Evolutionary conservation across 2,888 invertebrate genomes (phyloP).

Genomic region (Mythimna ferrago): DNA sequence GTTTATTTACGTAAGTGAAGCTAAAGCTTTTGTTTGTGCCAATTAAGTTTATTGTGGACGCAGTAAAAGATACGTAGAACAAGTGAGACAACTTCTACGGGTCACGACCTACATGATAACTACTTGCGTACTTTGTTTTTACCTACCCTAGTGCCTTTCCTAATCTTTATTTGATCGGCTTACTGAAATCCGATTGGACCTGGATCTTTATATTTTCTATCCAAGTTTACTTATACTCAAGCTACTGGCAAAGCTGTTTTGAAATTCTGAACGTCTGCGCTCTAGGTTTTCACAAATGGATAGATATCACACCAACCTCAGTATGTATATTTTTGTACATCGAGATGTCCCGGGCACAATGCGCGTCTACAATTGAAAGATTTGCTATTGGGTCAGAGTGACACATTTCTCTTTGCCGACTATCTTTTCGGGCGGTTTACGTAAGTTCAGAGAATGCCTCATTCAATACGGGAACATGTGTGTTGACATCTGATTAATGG

Average conservation of each 20-base stretch:
- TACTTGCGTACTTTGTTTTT: conserved; percentile 52
- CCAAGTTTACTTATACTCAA: conserved; percentile 9
- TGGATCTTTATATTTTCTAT: conserved; percentile 17
- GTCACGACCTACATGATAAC: conserved; percentile 61
- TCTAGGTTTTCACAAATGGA: conserved; percentile 28
- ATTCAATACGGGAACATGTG: conserved; percentile 74
- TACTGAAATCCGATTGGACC: conserved; percentile 20
- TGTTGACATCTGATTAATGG: conserved; percentile 83
- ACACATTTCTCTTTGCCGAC: conserved; percentile 70
- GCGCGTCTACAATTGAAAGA: conserved; percentile 63
- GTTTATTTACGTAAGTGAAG: conserved; percentile 60
- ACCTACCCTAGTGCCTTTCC: conserved; percentile 16
- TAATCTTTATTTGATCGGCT: conserved; percentile 48
- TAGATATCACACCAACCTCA: conserved; percentile 2
- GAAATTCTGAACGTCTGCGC: conserved; percentile 6
- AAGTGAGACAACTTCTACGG: conserved; percentile 54
- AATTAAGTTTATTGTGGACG: conserved; percentile 65
- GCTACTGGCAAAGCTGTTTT: conserved; percentile 21
- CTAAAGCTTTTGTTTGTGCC: conserved; percentile 65
- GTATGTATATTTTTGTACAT: conserved; percentile 17
- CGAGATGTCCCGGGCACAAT: conserved; percentile 30
- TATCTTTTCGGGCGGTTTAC: conserved; percentile 71
- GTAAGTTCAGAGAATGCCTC: conserved; percentile 70
- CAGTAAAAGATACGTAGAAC: conserved; percentile 57
- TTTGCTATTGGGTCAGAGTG: conserved; percentile 70